These are phyloP conservation scores for Chrysocyon brachyurus DNA, from an alignment of 2,797 vertebrate species.

Conservation along the genomic window DNA sequence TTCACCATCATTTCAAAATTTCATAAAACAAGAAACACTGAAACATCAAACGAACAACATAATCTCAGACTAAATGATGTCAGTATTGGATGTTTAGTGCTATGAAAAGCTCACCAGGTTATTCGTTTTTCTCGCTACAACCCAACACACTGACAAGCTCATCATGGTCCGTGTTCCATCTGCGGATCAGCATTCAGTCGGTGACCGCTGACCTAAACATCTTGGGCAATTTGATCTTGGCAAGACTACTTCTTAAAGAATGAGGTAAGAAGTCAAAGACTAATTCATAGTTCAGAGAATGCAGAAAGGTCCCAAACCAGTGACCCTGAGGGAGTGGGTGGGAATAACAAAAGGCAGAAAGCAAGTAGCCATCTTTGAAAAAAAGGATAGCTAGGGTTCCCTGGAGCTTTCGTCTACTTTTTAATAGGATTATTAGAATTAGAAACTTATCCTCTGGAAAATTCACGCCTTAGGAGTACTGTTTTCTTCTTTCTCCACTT, in stretches of 20 bases:
- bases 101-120: background rate
- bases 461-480: background rate
- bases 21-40: slow-evolving; percentile 4
- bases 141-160: background rate
- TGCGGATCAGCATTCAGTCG: background rate
- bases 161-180: background rate
- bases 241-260: slow-evolving; percentile 36
- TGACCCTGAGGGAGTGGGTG: background rate
- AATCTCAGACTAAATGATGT: background rate
- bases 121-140: background rate
- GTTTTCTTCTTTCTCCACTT: slow-evolving; percentile 38
- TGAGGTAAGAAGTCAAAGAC: slow-evolving; percentile 10
- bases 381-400: background rate
- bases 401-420: background rate
- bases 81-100: background rate
- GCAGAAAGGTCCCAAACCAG: slow-evolving; percentile 31
- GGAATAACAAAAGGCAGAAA: background rate
- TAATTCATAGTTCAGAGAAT: background rate
- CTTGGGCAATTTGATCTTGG: slow-evolving; percentile 52
- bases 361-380: background rate
- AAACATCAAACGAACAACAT: background rate
- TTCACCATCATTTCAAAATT: slow-evolving; percentile 22
- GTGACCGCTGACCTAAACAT: slow-evolving; percentile 48
- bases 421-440: slow-evolving; percentile 43
- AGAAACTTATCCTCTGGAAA: slow-evolving; percentile 38